Conservation (phyloP, 2,113 vertebrate species). For the Bujurquina vittata region DNA sequence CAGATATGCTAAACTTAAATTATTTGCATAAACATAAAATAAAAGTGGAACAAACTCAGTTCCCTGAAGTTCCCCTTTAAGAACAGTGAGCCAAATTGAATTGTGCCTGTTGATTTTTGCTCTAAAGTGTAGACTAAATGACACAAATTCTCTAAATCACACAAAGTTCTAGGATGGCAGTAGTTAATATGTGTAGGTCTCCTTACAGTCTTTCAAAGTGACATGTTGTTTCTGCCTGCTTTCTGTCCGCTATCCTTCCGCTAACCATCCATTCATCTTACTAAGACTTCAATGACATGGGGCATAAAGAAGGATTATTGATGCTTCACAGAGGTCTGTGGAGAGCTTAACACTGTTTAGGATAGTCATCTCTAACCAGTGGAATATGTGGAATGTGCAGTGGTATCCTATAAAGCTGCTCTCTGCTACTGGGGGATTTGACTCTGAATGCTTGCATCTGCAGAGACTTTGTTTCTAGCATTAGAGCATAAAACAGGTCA, state of each 20-base stretch:
- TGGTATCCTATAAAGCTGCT: constrained; percentile 14
- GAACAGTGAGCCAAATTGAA: background rate
- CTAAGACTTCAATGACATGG: background rate
- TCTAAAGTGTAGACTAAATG: background rate
- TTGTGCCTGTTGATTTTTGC: background rate
- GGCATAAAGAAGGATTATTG: constrained; percentile 4
- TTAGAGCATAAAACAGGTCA: constrained; percentile 51
- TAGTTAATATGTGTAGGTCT: background rate
- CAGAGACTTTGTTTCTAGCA: constrained; percentile 14
- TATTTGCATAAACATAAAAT: background rate
- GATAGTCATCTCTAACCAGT: background rate
- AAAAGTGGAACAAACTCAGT: background rate
- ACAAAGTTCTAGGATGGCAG: background rate
- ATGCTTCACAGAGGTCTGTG: background rate
- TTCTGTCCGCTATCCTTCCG: background rate
- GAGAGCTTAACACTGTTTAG: background rate
- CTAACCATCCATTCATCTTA: background rate
- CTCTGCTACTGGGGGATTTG: constrained; percentile 30
- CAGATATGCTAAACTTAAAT: fast-evolving
- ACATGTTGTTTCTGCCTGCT: background rate
- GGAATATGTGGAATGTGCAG: background rate
- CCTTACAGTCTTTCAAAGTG: background rate
- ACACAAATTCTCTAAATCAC: background rate
- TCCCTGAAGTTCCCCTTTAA: background rate
- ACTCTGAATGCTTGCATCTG: constrained; percentile 24